These are phyloP conservation scores for Chrysochloris asiatica DNA, from an alignment of 2,113 vertebrate species.

Conservation along the genomic window DNA sequence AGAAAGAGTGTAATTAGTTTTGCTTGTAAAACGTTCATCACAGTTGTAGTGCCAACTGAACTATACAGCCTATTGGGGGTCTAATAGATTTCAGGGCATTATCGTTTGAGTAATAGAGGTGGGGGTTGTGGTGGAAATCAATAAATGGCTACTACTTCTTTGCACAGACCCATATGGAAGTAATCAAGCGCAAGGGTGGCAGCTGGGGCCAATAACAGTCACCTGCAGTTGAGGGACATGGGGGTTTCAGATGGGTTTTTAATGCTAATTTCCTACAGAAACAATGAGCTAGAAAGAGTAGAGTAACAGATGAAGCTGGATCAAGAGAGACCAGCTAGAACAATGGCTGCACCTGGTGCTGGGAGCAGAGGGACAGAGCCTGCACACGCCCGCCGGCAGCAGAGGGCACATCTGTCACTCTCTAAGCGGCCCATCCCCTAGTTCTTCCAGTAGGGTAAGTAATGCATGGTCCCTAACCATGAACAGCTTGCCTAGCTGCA, in stretches of 20 bases:
- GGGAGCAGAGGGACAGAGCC: conserved; percentile 85
- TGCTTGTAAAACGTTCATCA: conserved; percentile 84
- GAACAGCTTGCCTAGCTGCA: conserved; percentile 81
- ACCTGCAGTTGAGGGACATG: conserved; percentile 91
- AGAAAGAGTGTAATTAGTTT: conserved; percentile 83
- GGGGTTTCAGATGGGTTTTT: conserved; percentile 87
- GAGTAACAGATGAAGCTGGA: conserved; percentile 85
- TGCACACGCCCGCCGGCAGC: conserved; percentile 88
- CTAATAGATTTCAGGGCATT: conserved; percentile 85
- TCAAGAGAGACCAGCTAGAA: conserved; percentile 90
- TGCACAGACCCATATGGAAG: conserved; percentile 94
- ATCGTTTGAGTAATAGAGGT: conserved; percentile 75
- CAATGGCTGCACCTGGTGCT: conserved; percentile 98
- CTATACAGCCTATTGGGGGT: conserved; percentile 71
- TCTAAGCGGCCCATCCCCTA: conserved; percentile 77
- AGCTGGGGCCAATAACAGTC: conserved; percentile 98
- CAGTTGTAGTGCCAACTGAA: conserved; percentile 79
- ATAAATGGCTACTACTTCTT: conserved; percentile 85
- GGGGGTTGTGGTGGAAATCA: conserved; percentile 77
- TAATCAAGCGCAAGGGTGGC: conserved; percentile 96
- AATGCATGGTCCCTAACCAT: conserved; percentile 62
- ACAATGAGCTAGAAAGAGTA: conserved; percentile 86
- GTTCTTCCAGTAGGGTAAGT: conserved; percentile 71
- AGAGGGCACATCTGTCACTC: conserved; percentile 92
- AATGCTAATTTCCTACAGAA: conserved; percentile 88